phyloP scores from a whole-genome alignment of 53 echinoderm and acorn worm genomes.

The Holothuria scabra region DNA sequence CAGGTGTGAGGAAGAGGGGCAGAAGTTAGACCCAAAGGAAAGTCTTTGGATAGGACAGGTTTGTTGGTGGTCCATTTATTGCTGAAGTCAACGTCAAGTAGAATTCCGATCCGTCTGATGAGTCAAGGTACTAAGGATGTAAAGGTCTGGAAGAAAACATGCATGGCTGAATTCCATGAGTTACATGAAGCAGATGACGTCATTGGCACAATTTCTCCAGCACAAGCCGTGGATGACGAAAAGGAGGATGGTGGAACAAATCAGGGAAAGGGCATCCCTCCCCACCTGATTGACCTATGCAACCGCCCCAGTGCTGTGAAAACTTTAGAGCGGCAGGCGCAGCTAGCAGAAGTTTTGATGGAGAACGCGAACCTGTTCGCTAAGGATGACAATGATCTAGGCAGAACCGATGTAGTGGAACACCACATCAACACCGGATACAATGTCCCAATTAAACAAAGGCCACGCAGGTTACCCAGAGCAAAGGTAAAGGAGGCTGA shows the following conservation, averaged over 20 bases:
- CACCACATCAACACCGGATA: too few species aligned
- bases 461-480: background rate
- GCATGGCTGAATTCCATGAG: background rate
- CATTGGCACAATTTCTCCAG: background rate
- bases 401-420: too few species aligned
- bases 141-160: background rate
- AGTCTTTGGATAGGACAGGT: background rate
- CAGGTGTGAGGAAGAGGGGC: too few species aligned
- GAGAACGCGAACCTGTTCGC: conserved; percentile 8
- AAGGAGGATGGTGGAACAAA: background rate
- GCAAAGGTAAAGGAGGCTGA: background rate
- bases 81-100: background rate
- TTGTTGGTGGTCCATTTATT: background rate
- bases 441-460: conserved; percentile 42
- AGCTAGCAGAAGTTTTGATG: background rate
- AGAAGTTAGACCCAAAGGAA: too few species aligned
- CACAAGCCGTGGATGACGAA: background rate
- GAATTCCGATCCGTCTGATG: background rate
- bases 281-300: conserved; percentile 17
- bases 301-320: conserved; percentile 10
- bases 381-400: too few species aligned
- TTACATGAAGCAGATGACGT: background rate
- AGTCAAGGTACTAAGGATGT: background rate
- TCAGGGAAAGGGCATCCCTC: background rate
- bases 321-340: background rate